Percentiles rank a stretch among this genome's conserved stretches.
These are phyloP conservation scores for Cosmia pyralina DNA, from an alignment of 2,888 invertebrate species.

Conservation along the genomic window DNA sequence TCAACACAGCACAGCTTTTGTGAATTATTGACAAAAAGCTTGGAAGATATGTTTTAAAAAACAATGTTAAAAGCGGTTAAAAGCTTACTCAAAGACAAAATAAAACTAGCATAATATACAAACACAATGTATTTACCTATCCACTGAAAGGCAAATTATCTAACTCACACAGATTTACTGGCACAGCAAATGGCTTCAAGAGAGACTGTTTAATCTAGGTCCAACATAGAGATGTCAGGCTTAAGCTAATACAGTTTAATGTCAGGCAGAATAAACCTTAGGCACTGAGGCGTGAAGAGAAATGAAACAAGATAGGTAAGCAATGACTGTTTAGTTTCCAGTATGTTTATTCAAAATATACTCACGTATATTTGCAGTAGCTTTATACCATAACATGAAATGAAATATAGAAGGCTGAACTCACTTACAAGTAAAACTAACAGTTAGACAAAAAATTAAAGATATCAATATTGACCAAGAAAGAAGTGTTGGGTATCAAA, in stretches of 20 bases:
- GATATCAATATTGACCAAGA: too few relatives aligned
- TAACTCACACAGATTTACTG: conserved; percentile 15
- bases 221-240: conserved; percentile 39
- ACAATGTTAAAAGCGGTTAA: neutral
- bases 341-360: neutral
- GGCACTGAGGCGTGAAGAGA: conserved; percentile 25
- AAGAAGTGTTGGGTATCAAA: neutral
- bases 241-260: conserved; percentile 44
- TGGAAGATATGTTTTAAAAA: neutral
- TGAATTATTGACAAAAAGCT: neutral
- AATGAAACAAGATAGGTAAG: conserved; percentile 31
- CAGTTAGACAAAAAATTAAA: neutral
- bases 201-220: conserved; percentile 53
- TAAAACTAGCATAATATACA: neutral
- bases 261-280: conserved; percentile 31
- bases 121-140: neutral
- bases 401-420: neutral
- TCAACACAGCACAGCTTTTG: neutral
- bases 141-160: conserved; percentile 21
- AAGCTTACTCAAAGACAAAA: neutral
- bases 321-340: neutral
- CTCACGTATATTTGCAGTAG: neutral
- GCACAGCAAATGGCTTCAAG: conserved; percentile 30
- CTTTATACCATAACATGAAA: neutral
- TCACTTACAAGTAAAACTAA: neutral